Conservation (phyloP, 2,888 invertebrate genomes). For the Volucella bombylans region DNA sequence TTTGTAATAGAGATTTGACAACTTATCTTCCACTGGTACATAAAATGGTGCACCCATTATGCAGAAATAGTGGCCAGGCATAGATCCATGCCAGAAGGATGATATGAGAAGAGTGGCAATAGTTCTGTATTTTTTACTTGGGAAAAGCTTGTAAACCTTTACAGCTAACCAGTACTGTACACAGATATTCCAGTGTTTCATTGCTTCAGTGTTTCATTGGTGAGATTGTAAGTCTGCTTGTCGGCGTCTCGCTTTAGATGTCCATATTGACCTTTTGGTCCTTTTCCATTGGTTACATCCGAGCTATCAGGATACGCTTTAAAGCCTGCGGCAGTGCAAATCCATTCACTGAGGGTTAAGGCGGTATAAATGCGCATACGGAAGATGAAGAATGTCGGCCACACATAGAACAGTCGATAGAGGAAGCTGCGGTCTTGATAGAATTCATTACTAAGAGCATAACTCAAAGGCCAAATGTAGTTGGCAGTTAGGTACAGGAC, state of each 20-base stretch:
- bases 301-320: conserved; percentile 93
- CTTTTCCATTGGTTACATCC: conserved; percentile 90
- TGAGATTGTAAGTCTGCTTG: conserved; percentile 87
- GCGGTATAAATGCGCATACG: conserved; percentile 95
- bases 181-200: conserved; percentile 97
- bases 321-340: conserved; percentile 94
- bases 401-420: conserved; percentile 92
- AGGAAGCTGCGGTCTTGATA: conserved; percentile 86
- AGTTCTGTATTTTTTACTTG: conserved; percentile 85
- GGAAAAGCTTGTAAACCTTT: conserved; percentile 93
- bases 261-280: conserved; percentile 89
- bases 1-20: conserved; percentile 87
- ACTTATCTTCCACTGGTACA: conserved; percentile 93
- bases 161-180: conserved; percentile 98
- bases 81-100: conserved; percentile 97
- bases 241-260: conserved; percentile 84
- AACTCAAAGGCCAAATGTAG: conserved; percentile 89
- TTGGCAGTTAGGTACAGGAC: conserved; percentile 86
- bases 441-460: conserved; percentile 90
- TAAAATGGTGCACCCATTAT: conserved; percentile 94
- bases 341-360: conserved; percentile 94
- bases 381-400: conserved; percentile 93
- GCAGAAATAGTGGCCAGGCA: conserved; percentile 96
- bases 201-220: conserved; percentile 91
- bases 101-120: conserved; percentile 92